Base-by-base conservation (phyloP, 2,797 vertebrate genomes). In the Clamator glandarius region DNA sequence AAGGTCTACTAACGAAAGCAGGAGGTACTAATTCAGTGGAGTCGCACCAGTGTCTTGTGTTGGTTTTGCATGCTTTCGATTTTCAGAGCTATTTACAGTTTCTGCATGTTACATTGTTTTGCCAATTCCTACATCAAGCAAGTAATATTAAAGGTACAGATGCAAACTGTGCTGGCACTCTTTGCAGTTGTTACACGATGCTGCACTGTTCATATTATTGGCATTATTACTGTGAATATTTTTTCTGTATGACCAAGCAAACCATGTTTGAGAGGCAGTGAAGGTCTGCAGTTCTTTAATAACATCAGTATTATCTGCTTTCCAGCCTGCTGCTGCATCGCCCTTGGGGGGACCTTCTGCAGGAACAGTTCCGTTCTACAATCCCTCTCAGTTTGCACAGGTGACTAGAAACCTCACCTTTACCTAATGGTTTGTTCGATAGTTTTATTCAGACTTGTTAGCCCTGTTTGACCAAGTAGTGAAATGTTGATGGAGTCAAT, bases 361-460 rank as follows among this genome's bases (percentile, higher is more conserved):
- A 10, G 98, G 98, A 64, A 92, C 98, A 0, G 97, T 99, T 73
- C 98, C 98, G 1, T 99, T 99, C 97, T 99, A 99, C 97, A 99
- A 98, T 92, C 99, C 99, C 26, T 97, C 99, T 73, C 99, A 98
- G 92, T 99, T 99, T 98, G 96, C 98, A 98, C 98, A 99, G 97
- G 99, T 99, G 93, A 97, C 97, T 92, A 41, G 52, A 86, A 18
- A 16, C 26, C 3, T 63, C 11, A 0, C 23, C 50, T 44, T 68
- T 5, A 3, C 31, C 88, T 59, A 20, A 24, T 23, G 21, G 21
- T 48, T 24, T 48, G 46, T 48, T 48, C 21, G 24, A 48, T 48
- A 24, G 44, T 44, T 44, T 44, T 24, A 20, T 48, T 48, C 46
- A 12, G 52, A 19, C 59, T 66, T 21, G 10, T 14, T 42, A 29